These are phyloP conservation scores for Achroia grisella DNA, from an alignment of 1,140 invertebrate genomes.

Conservation along the genomic window DNA sequence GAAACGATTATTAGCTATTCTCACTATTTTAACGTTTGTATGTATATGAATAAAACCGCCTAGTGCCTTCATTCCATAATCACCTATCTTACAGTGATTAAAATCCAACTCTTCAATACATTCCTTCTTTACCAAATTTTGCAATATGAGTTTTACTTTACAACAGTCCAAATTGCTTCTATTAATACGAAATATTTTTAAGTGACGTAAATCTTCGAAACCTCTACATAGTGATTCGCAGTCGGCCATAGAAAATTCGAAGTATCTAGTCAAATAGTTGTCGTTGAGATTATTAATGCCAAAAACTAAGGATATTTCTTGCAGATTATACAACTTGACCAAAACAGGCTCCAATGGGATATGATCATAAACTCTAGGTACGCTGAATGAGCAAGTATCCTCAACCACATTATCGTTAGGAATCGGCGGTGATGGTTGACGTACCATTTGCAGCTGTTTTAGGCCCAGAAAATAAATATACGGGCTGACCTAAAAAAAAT, in stretches of 20 bases:
- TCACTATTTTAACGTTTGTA: conserved; percentile 48
- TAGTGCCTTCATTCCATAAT: conserved; percentile 65
- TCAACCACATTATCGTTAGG: conserved; percentile 33
- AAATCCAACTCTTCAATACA: conserved; percentile 66
- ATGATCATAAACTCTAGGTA: conserved; percentile 55
- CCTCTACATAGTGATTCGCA: conserved; percentile 60
- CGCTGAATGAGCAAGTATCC: conserved; percentile 49
- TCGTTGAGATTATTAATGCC: conserved; percentile 48
- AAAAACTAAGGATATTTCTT: conserved; percentile 61
- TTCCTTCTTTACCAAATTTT: conserved; percentile 53
- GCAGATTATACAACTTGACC: conserved; percentile 45
- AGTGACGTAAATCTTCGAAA: conserved; percentile 44
- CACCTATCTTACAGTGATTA: conserved; percentile 66
- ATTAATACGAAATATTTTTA: conserved; percentile 58
- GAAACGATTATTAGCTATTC: conserved; percentile 63
- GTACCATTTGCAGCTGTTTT: conserved; percentile 52
- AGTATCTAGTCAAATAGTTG: conserved; percentile 46
- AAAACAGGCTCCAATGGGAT: conserved; percentile 56
- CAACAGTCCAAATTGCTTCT: conserved; percentile 60
- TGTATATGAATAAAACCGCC: conserved; percentile 60
- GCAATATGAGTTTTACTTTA: conserved; percentile 56
- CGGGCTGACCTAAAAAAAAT: conserved; percentile 47
- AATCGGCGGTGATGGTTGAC: conserved; percentile 39
- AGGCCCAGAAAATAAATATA: conserved; percentile 53
- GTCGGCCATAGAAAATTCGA: conserved; percentile 58